Percentiles rank a stretch among this genome's conserved stretches.
Conservation (phyloP, 2,888 invertebrate species). For the Hoplodrina ambigua region DNA sequence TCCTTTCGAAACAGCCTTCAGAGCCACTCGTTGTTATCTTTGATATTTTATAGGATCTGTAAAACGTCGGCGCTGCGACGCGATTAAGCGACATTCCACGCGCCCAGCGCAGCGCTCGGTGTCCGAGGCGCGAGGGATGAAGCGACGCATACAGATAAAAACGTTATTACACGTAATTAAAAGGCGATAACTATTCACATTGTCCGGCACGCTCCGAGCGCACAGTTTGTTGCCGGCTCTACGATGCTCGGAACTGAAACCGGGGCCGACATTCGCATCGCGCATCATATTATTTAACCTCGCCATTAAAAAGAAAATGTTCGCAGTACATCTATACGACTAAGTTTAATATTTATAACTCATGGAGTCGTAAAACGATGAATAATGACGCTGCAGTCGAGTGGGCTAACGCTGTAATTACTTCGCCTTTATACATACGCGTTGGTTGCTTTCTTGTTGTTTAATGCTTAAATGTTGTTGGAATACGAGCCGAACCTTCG, state of each 20-base stretch:
- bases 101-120: conserved; percentile 68
- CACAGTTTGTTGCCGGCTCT: conserved; percentile 78
- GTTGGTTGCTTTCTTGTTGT: conserved; percentile 87
- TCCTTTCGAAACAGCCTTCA: conserved; percentile 81
- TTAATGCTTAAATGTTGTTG: conserved; percentile 85
- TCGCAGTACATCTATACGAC: conserved; percentile 90
- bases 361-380: conserved; percentile 90
- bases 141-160: conserved; percentile 79
- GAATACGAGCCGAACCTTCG: conserved; percentile 80
- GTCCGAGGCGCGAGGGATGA: conserved; percentile 67
- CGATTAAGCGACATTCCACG: conserved; percentile 87
- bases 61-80: conserved; percentile 88
- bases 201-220: conserved; percentile 77
- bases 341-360: conserved; percentile 90
- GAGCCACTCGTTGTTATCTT: conserved; percentile 88
- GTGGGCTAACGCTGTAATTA: conserved; percentile 89
- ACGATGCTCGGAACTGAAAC: conserved; percentile 80
- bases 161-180: conserved; percentile 86
- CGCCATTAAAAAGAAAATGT: conserved; percentile 90
- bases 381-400: conserved; percentile 89
- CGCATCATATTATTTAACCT: conserved; percentile 86
- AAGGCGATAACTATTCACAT: conserved; percentile 82
- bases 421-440: conserved; percentile 86
- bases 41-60: conserved; percentile 90
- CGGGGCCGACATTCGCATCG: conserved; percentile 82